Base-by-base conservation (phyloP, 2,888 invertebrate genomes). In the Tachina grossa region DNA sequence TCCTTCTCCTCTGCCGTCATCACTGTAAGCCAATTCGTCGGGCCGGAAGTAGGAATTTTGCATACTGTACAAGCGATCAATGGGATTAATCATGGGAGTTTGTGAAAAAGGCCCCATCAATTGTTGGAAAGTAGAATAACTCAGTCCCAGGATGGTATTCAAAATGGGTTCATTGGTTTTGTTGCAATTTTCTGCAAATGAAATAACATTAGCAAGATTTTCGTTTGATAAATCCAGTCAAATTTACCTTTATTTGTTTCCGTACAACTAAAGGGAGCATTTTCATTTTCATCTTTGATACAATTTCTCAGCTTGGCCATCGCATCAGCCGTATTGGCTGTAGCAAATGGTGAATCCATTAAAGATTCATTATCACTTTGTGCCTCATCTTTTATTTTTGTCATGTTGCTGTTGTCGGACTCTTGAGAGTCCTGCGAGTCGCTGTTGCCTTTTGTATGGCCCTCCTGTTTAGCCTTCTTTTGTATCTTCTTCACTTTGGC, bases 401-500 rank as follows among this genome's bases (percentile, higher is more conserved):
- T 94, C 86, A 93, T 89, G 78, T 90, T 92, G 90, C 94, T 94
- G 87, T 92, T 94, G 88, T 92, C 91, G 59, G 94, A 94, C 87
- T 94, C 94, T 87, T 92, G 92, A 11, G 93, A 94, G 45, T 93
- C 93, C 79, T 91, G 91, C 4, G 93, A 91, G 85, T 93, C 91
- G 84, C 92, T 93, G 47, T 90, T 90, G 11, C 92, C 92, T 86
- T 92, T 92, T 16, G 89, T 80, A 79, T 93, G 93, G 10, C 85
- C 85, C 86, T 95, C 95, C 89, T 94, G 93, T 84, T 94, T 93
- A 9, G 94, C 94, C 89, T 95, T 95, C 93, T 95, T 95, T 89
- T 95, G 95, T 87, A 95, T 95, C 89, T 95, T 95, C 92, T 95
- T 95, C 92, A 95, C 94, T 92, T 95, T 95, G 16, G 95, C 95